Evolutionary conservation across 2,888 invertebrate species (phyloP).

Genomic region (Agriopis aurantiaria): DNA sequence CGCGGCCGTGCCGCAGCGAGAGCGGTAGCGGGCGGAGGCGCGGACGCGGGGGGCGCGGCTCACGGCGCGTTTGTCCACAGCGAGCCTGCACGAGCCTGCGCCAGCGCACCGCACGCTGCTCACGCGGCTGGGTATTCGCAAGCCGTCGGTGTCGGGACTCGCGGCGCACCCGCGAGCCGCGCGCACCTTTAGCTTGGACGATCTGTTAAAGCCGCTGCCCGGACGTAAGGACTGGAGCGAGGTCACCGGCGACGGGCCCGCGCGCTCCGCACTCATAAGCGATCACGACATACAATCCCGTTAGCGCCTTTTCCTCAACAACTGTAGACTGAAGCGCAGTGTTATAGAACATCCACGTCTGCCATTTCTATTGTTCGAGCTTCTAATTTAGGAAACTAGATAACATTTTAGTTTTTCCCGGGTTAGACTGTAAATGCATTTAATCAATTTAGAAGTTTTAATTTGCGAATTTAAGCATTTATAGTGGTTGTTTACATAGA

Average conservation of each 20-base stretch:
- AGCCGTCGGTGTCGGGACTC: constrained; percentile 94
- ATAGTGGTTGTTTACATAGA: constrained; percentile 18
- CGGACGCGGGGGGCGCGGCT: constrained; percentile 51
- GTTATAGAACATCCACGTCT: constrained; percentile 20
- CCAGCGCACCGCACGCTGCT: constrained; percentile 90
- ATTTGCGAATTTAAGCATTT: constrained; percentile 19
- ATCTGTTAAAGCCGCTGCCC: constrained; percentile 93
- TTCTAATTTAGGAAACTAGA: constrained; percentile 16
- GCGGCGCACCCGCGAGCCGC: constrained; percentile 90
- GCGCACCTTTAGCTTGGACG: constrained; percentile 95
- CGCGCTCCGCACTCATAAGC: constrained; percentile 70
- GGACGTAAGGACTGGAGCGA: constrained; percentile 90
- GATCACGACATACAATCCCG: constrained; percentile 30
- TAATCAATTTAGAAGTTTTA: constrained; percentile 12
- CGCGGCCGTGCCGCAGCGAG: constrained; percentile 70
- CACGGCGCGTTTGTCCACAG: constrained; percentile 82
- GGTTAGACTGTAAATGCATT: constrained; percentile 9
- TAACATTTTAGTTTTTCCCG: constrained; percentile 7
- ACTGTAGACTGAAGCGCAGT: constrained; percentile 28
- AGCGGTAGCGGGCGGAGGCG: constrained; percentile 49
- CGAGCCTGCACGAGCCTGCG: constrained; percentile 82
- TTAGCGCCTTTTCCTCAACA: constrained; percentile 35
- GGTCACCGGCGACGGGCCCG: constrained; percentile 65
- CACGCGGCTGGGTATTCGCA: constrained; percentile 94
- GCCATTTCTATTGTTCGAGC: constrained; percentile 14